Evolutionary conservation across 2,797 vertebrate genomes (phyloP), one percentile per base, ranked within the genome.

Genomic region (Hydrocynus forskahlii): DNA sequence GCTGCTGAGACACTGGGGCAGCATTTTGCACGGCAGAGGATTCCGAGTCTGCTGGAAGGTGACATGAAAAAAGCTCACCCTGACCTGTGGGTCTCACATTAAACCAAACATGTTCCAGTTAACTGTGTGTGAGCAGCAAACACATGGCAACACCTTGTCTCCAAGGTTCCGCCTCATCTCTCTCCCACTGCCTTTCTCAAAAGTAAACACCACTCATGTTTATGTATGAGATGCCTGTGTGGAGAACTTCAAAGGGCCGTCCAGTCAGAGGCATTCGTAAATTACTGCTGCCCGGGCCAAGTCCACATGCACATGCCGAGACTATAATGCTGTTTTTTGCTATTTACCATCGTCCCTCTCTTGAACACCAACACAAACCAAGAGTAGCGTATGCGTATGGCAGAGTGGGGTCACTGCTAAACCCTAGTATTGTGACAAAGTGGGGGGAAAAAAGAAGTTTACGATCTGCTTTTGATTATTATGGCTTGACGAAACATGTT

Each of bases 221-320:
- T 92, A 92, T 91, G 86, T 74, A 91, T 91, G 85, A 89, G 84
- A 80, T 81, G 78, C 75, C 83, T 78, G 89, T 86, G 85, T 63
- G 70, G 66, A 83, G 85, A 81, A 90, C 90, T 91, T 93, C 91
- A 91, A 92, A 92, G 90, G 84, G 83, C 72, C 77, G 89, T 90
- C 88, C 84, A 80, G 72, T 75, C 68, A 80, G 60, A 71, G 76
- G 74, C 35, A 57, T 52, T 50, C 57, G 68, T 78, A 80, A 84
- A 84, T 78, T 62, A 66, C 57, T 70, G 5, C 25, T 76, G 74
- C 43, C 29, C 63, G n/a, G 78, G n/a, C 82, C 74, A 59, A 63
- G 55, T 40, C 66, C 64, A 75, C 82, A 69, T 52, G 23, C 75
- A 57, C 76, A 83, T 66, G 68, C 74, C 67, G 69, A 69, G 76